Evolutionary conservation across 2,888 invertebrate genomes (phyloP).

Genomic region (Colostygia pectinataria): DNA sequence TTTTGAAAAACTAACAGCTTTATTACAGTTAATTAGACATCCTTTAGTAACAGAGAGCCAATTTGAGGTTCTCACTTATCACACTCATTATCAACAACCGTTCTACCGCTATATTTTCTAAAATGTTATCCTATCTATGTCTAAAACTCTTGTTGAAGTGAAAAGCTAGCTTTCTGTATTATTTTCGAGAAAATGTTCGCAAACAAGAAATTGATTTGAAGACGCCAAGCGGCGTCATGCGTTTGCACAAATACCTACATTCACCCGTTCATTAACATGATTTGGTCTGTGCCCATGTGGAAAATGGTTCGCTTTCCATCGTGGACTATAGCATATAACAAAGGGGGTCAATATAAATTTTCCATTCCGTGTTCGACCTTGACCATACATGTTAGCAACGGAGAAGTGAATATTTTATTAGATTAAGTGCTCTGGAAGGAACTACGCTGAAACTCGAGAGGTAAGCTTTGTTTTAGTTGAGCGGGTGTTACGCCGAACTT

Average conservation of each 20-base stretch:
- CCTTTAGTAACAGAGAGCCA: no score
- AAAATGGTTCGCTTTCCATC: conserved; percentile 68
- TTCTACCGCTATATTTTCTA: no score
- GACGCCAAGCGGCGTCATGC: conserved; percentile 49
- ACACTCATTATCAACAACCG: no score
- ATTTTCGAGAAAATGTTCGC: conserved; percentile 2
- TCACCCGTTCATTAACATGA: conserved; percentile 64
- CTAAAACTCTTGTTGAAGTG: no score
- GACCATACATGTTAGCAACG: conserved; percentile 38
- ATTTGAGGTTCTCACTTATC: no score
- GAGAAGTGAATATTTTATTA: conserved; percentile 29
- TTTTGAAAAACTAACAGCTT: no score
- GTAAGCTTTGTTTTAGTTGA: conserved; percentile 40
- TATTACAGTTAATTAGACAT: no score
- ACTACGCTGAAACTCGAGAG: conserved; percentile 24
- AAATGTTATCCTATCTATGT: no score
- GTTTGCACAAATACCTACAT: conserved; percentile 46
- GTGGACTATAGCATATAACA: conserved; percentile 55
- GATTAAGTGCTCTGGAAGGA: conserved; percentile 25
- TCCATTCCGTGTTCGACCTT: conserved; percentile 61
- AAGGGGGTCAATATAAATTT: conserved; percentile 48
- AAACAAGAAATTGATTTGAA: conserved; percentile 1
- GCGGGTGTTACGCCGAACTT: conserved; percentile 11
- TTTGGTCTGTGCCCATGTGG: conserved; percentile 65
- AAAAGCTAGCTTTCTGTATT: not conserved